phyloP scores from a whole-genome alignment of 1,140 invertebrate genomes.

The Platyscapa corneri region DNA sequence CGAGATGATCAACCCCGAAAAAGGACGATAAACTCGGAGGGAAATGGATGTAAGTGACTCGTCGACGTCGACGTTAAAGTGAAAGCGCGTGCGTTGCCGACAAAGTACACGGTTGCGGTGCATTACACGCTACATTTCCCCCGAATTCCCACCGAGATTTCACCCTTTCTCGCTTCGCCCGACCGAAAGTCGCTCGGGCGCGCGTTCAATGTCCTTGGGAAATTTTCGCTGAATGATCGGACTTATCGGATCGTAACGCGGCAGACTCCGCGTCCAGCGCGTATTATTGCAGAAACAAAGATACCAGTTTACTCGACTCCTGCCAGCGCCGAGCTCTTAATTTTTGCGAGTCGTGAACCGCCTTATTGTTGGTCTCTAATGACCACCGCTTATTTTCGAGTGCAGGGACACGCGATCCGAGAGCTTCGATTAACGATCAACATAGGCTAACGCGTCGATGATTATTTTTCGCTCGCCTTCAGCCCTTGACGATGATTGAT shows the following conservation, averaged over 20 bases:
- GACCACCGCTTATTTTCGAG: not conserved
- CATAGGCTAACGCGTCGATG: not conserved
- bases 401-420: not conserved
- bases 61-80: not conserved
- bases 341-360: too few species aligned
- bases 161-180: not conserved
- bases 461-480: not conserved
- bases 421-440: not conserved
- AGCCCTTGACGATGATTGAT: not conserved
- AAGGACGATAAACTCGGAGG: not conserved
- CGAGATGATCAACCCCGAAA: not conserved
- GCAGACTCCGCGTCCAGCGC: not conserved
- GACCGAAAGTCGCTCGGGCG: not conserved
- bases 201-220: not conserved
- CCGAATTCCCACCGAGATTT: not conserved
- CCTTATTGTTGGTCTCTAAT: not conserved
- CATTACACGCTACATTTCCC: conserved; percentile 14
- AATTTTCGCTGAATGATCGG: not conserved
- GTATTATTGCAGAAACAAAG: too few species aligned
- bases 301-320: too few species aligned
- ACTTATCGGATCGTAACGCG: not conserved
- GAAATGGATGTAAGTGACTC: not conserved
- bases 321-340: too few species aligned
- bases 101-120: not conserved
- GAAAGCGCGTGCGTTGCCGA: not conserved